Percentiles rank a stretch among this genome's conserved stretches.
phyloP scores from a whole-genome alignment of 92 coral and sea anemone species.

The Phymanthus crucifer region DNA sequence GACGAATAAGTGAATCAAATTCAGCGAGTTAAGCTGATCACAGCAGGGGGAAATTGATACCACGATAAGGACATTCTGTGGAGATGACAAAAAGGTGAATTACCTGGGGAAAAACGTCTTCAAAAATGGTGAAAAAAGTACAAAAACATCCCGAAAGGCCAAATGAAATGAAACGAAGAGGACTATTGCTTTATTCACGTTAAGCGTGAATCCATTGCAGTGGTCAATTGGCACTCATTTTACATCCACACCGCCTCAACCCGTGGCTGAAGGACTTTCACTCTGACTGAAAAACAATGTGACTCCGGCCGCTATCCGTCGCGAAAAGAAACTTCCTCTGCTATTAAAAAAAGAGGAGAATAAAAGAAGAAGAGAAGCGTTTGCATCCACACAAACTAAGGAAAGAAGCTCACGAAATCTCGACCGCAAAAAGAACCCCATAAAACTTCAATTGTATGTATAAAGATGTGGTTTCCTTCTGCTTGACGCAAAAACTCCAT shows the following conservation, averaged over 20 bases:
- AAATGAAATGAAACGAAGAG: not conserved
- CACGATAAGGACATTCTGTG: not conserved
- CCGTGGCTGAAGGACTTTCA: no score
- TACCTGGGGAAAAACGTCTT: not conserved
- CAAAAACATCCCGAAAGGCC: not conserved
- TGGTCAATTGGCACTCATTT: not conserved
- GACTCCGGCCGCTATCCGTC: no score
- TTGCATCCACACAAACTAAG: no score
- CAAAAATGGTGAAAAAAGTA: not conserved
- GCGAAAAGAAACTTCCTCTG: no score
- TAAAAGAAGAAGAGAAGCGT: no score
- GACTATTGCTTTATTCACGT: not conserved
- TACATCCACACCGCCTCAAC: not conserved
- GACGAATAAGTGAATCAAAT: not conserved
- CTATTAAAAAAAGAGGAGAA: no score
- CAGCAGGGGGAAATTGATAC: not conserved
- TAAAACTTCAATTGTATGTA: not conserved
- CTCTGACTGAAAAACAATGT: no score
- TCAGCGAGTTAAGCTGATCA: not conserved
- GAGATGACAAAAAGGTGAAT: not conserved
- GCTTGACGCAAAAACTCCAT: not conserved
- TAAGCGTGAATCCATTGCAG: not conserved
- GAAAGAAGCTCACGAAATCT: no score
- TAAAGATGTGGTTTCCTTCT: no score
- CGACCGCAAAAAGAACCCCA: not conserved